Conservation (phyloP, 2,113 vertebrate genomes). For the Mandrillus leucophaeus region DNA sequence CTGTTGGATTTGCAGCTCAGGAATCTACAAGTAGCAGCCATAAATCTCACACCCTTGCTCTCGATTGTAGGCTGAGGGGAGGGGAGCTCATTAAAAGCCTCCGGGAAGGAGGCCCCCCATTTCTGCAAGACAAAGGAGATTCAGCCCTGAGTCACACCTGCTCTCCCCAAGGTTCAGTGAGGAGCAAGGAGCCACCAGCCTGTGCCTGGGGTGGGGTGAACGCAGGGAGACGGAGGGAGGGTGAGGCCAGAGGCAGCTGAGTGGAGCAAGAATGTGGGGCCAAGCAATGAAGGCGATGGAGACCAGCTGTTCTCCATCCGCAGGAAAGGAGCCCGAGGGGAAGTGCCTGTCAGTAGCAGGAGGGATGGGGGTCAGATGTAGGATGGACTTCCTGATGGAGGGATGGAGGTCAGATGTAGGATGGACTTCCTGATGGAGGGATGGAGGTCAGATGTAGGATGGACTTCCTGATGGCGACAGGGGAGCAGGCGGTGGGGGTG, state of each 20-base stretch:
- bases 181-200: not conserved
- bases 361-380: not conserved
- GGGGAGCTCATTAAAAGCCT: not conserved
- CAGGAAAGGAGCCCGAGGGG: constrained; percentile 13
- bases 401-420: constrained; percentile 14
- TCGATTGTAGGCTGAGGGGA: too few species aligned
- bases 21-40: not conserved
- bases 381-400: constrained; percentile 47
- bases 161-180: not conserved
- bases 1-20: not conserved
- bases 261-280: not conserved
- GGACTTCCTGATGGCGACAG: constrained; percentile 29
- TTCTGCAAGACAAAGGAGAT: not conserved
- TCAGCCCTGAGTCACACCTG: not conserved
- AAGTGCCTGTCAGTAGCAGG: not conserved
- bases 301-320: constrained; percentile 33
- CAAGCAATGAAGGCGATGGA: not conserved
- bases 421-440: constrained; percentile 38
- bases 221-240: not conserved
- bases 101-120: not conserved
- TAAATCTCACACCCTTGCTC: not conserved
- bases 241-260: not conserved
- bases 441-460: too few species aligned
- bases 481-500: constrained; percentile 49
- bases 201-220: not conserved